Base-by-base conservation (phyloP, 2,113 vertebrate species). In the Scopus umbretta region DNA sequence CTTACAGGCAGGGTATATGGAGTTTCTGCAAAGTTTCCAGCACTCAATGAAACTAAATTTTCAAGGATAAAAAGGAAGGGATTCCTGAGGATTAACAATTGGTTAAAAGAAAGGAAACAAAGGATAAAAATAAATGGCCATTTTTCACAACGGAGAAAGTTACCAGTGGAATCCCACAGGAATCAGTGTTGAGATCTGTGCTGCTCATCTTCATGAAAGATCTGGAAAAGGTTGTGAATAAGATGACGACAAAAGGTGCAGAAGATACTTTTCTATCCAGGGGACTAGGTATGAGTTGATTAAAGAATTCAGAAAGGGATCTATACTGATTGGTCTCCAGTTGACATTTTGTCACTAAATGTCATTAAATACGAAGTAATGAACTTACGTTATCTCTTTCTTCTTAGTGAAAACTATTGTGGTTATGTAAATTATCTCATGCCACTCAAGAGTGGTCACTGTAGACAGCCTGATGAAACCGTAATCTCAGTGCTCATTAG, bases 101-200 rank as follows among this genome's bases (percentile, higher is more conserved):
- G 30, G 38, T 71, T 81, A 62, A 80, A 86, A 91, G 66, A 91
- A 50, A 89, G 15, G 32, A 94, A 93, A 91, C 59, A 81, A 79
- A 62, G 84, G 55, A 84, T 74, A 91, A 87, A 91, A 94, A 58
- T 29, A 71, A 90, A 83, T 14, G 36, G 50, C 56, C 59, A 67
- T 71, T 94, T 91, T 85, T 94, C 80, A 93, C 87, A 95, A 93
- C 20, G n/a, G 78, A 55, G 42, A 49, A 70, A 94, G 94, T 78
- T 91, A 94, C 85, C 70, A 81, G 65, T 71, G 81, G 65, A 78
- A 93, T 94, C 73, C 73, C 81, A 87, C 45, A 90, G 81, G 81
- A 93, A 93, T 66, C 81, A 62, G 47, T 74, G 65, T 30, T 90
- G 65, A 93, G 53, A 92, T 78, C 81, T 58, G 78, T 81, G 82